Evolutionary conservation across 2,113 vertebrate species (phyloP).

Genomic region (Silurus asotus): DNA sequence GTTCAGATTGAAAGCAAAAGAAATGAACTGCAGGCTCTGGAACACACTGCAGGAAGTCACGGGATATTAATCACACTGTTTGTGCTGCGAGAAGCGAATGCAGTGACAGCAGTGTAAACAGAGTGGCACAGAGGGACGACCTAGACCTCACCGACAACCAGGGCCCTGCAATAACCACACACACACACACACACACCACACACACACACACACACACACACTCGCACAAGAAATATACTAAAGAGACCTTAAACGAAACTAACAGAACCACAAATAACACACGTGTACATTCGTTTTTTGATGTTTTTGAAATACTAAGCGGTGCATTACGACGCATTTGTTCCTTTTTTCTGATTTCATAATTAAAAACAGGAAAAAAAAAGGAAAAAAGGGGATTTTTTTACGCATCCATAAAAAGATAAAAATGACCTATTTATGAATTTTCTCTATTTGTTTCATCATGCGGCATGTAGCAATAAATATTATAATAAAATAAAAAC

Average conservation of each 20-base stretch:
- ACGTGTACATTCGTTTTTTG: too few relatives aligned
- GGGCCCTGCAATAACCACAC: slow-evolving; percentile 42
- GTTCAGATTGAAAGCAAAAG: neutral
- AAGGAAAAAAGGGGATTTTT: too few relatives aligned
- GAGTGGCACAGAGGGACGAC: slow-evolving; percentile 64
- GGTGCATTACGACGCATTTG: too few relatives aligned
- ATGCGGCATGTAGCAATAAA: too few relatives aligned
- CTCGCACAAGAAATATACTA: neutral
- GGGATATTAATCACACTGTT: slow-evolving; percentile 75
- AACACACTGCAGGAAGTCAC: slow-evolving; percentile 71
- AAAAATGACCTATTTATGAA: too few relatives aligned
- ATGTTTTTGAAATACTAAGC: neutral
- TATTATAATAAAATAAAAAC: too few relatives aligned
- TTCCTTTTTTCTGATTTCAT: too few relatives aligned
- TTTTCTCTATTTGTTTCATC: too few relatives aligned
- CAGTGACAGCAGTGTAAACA: slow-evolving; percentile 29
- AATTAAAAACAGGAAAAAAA: too few relatives aligned
- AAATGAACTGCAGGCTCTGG: slow-evolving; percentile 60
- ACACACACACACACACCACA: slow-evolving; percentile 28
- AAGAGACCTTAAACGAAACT: neutral
- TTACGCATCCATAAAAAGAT: too few relatives aligned
- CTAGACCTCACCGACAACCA: slow-evolving; percentile 44
- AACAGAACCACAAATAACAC: neutral
- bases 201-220: neutral
- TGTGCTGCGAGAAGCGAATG: slow-evolving; percentile 61